phyloP scores from a whole-genome alignment of 2,113 vertebrate genomes.

The Nematolebias whitei region DNA sequence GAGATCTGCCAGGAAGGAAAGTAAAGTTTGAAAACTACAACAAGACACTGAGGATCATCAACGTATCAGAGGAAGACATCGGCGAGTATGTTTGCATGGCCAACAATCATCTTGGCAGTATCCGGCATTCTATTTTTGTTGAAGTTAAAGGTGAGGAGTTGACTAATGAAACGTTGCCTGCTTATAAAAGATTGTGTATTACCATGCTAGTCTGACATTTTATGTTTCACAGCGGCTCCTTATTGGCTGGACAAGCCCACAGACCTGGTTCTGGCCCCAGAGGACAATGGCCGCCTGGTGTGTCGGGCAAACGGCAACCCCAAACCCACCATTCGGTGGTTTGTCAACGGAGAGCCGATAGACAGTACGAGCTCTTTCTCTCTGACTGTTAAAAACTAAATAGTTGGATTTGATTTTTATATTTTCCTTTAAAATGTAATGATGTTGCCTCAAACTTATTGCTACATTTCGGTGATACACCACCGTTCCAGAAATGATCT shows the following conservation, averaged over 20 bases:
- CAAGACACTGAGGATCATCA: conserved; percentile 89
- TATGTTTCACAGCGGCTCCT: conserved; percentile 85
- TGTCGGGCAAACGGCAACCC: conserved; percentile 95
- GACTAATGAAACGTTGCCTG: not conserved
- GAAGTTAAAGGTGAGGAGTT: conserved; percentile 93
- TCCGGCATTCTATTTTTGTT: conserved; percentile 91
- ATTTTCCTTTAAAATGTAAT: not conserved
- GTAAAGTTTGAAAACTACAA: conserved; percentile 90
- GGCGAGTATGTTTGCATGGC: conserved; percentile 96
- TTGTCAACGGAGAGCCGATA: conserved; percentile 89
- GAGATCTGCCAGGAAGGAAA: conserved; percentile 86
- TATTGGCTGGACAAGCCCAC: conserved; percentile 94
- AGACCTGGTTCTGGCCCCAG: conserved; percentile 91
- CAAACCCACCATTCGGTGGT: conserved; percentile 93
- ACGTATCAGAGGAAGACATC: conserved; percentile 92
- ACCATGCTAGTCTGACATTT: not conserved
- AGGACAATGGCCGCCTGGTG: conserved; percentile 89
- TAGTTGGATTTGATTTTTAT: not conserved
- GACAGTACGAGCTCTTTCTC: conserved; percentile 78
- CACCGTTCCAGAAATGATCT: not conserved
- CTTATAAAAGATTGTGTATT: not conserved
- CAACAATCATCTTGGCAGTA: conserved; percentile 92
- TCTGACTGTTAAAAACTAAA: not conserved
- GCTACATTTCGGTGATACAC: not conserved
- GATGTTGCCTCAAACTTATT: too few relatives aligned